Evolutionary conservation across 2,113 vertebrate genomes (phyloP).

Genomic region (Lepidothrix coronata): DNA sequence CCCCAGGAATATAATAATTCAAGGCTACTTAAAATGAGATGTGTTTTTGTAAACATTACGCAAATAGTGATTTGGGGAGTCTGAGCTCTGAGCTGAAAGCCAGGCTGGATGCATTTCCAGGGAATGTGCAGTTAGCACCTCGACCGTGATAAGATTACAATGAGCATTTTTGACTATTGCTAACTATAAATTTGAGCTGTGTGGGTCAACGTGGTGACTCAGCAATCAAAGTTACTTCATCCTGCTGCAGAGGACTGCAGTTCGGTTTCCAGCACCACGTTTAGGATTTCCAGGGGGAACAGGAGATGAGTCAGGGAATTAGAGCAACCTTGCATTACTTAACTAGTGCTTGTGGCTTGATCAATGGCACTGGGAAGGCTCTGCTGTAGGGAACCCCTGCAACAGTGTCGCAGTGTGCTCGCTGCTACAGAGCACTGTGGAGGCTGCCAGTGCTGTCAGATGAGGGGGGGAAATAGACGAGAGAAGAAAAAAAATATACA

Average conservation of each 20-base stretch:
- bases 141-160: not conserved
- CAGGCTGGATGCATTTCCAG: not conserved
- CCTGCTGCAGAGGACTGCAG: constrained; percentile 58
- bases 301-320: constrained; percentile 69
- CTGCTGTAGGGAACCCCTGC: constrained; percentile 60
- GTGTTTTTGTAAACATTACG: not conserved
- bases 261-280: constrained; percentile 29
- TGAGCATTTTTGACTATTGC: not conserved
- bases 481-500: not conserved
- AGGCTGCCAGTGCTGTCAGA: not conserved
- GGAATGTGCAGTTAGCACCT: not conserved
- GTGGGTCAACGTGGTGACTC: constrained; percentile 42
- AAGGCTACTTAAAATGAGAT: constrained; percentile 15
- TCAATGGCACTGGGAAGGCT: constrained; percentile 54
- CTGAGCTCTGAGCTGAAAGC: not conserved
- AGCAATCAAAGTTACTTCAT: constrained; percentile 30
- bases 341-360: constrained; percentile 46
- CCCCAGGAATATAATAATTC: constrained; percentile 32
- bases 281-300: constrained; percentile 54
- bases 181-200: constrained; percentile 2
- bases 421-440: not conserved
- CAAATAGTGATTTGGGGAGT: constrained; percentile 11
- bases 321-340: constrained; percentile 53
- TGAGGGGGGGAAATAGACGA: not conserved
- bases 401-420: constrained; percentile 60